Evolutionary conservation across 2,888 invertebrate species (phyloP), one percentile per base, ranked within the genome.

Genomic region (Allygus modestus): DNA sequence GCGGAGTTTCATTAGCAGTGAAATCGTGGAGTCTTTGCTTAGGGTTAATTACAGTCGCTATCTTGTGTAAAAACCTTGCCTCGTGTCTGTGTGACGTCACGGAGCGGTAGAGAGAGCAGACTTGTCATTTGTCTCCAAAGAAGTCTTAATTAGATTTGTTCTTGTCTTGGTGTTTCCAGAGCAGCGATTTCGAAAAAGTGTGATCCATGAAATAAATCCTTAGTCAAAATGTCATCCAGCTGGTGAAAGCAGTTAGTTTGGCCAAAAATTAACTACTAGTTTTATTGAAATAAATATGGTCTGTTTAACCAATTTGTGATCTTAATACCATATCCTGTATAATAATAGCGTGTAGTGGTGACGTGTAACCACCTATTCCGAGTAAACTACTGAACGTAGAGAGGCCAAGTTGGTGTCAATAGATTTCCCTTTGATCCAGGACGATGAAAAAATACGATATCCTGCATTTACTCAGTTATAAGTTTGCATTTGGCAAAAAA

Each of bases 1-100:
- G 9, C 7, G 23, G n/a, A n/a, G 58, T 58, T 58, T 58, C 58
- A 58, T 20, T 58, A 58, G 58, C 23, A 23, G 58, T 58, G 58
- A 58, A 58, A 58, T 58, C 58, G 58, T 58, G 58, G 58, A 58
- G 23, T 58, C 58, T 58, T 58, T 58, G 58, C 58, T 58, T 58
- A 58, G 58, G 23, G 20, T 58, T 58, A 58, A 58, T 58, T 58
- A 58, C 58, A 5, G 2, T 15, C 17, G 23, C 1, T 51, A 51
- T 58, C 58, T 58, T 23, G 58, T 58, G 58, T 58, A 58, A 58
- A 41, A 58, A 58, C 58, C 58, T 51, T 9, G 37, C 51, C 51
- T 51, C 51, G n/a, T 4, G 51, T 51, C 51, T 37, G 5, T 37
- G n/a, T 51, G 58, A 58, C 58, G 23, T 23, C 23, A 58, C 23